Base-by-base conservation (phyloP, 2,888 invertebrate species). In the Amiota communis region DNA sequence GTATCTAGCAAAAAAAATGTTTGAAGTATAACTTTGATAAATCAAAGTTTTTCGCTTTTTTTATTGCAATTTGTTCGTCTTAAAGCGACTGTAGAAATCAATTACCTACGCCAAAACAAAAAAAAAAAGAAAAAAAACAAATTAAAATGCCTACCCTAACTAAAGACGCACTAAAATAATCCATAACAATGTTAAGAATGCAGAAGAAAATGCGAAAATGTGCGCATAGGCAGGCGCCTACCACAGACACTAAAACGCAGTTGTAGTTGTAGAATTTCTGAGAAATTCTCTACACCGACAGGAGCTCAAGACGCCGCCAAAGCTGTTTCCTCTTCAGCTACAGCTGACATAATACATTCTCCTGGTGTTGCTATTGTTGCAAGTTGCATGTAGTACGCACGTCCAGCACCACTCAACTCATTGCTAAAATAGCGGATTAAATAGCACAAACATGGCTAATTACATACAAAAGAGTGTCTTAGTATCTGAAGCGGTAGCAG, bases 381-480 rank as follows among this genome's bases (percentile, higher is more conserved):
- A 59, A 17, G 59, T 20, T 13, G 59, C 59, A 59, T 59, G 59
- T 59, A 59, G 51, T 53, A 23, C 53, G 67, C 67, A 68, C 67
- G 67, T 68, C 36, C 53, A 46, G 17, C 20, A 20, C 59, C 59
- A 59, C 59, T 53, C 36, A 36, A 36, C 6, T 36, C 51, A 53
- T 49, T 51, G 67, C 67, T 68, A 49, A 68, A 68, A 23, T 68
- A 83, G 72, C 79, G 83, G 85, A 83, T 83, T 85, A 85, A 83
- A 83, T 84, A 84, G 81, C 85, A 85, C 81, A 84, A 83, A 83
- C 83, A 84, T 83, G 85, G 83, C 85, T 83, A 83, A 84, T 83
- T 83, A 85, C 84, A 85, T 83, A 84, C 85, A 68, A 36, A 51
- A 68, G 63, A 71, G 70, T 49, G 65, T 51, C 23, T 67, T 67